Conservation (phyloP, 2,797 vertebrate genomes). For the Sebastes diaconus region DNA sequence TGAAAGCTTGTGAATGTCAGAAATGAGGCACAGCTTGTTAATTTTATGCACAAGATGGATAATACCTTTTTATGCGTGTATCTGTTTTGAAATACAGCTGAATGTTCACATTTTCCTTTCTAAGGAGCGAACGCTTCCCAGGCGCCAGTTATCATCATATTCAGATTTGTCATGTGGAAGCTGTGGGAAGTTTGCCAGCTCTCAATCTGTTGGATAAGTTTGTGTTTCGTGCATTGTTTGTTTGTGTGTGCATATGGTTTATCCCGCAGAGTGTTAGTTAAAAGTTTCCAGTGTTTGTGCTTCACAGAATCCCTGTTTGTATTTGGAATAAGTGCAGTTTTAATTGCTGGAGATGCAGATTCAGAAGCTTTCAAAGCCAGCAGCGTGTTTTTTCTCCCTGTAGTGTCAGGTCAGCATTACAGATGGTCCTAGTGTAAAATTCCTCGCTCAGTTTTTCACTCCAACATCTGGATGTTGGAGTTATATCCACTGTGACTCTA, state of each 20-base stretch:
- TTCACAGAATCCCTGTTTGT: conserved; percentile 38
- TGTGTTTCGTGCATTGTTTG: conserved; percentile 58
- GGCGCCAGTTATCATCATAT: conserved; percentile 47
- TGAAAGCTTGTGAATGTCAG: conserved; percentile 53
- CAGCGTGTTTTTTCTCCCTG: neutral
- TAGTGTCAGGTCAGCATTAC: conserved; percentile 49
- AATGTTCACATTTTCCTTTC: conserved; percentile 51
- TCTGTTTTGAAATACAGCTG: conserved; percentile 37
- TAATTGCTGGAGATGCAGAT: conserved; percentile 68
- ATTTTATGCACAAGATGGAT: conserved; percentile 60
- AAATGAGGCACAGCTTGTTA: conserved; percentile 50
- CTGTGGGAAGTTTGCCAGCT: conserved; percentile 54
- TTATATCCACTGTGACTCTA: conserved; percentile 14
- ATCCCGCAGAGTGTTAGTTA: conserved; percentile 50
- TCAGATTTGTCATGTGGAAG: conserved; percentile 50
- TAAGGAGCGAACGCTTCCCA: conserved; percentile 41
- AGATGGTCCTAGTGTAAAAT: conserved; percentile 56
- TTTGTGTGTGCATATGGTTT: conserved; percentile 58
- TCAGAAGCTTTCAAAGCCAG: conserved; percentile 19
- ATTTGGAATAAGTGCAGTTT: conserved; percentile 52
- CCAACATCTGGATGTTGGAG: conserved; percentile 67
- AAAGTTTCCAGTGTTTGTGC: conserved; percentile 56
- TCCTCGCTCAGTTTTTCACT: conserved; percentile 18
- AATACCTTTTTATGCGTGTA: conserved; percentile 33
- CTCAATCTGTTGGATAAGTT: conserved; percentile 56